Evolutionary conservation across 2,797 vertebrate species (phyloP), one percentile per base, ranked within the genome.

Genomic region (Crocodylus rhombifer): DNA sequence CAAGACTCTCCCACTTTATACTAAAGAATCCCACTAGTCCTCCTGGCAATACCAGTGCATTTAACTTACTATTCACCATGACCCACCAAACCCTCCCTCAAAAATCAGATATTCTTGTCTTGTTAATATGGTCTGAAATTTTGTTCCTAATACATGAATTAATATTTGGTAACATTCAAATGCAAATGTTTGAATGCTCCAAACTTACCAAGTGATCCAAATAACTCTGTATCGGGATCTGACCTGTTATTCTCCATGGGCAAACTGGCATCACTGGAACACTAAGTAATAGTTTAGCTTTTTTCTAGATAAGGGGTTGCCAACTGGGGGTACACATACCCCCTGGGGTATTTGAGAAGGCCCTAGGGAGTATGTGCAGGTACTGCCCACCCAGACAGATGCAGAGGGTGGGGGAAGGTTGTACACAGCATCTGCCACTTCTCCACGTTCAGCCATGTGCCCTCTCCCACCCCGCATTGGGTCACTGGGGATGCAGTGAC

Each of bases 81-180:
- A 88, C 62, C 56, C 17, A 2, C 12, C 33, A 82, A 88, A 26
- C 2, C 58, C 42, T 51, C 4, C 33, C 67, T 67, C 33, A 20
- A 55, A 55, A 60, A 16, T 73, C 30, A 76, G 23, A 71, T 2
- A 60, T 7, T 61, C 56, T 25, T 0, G 0, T 62, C 67, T 33
- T 64, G 56, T 80, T 56, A 4, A 17, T 0, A 4, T 14, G 25
- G 6, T 42, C 4, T 4, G 42, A 33, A 71, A 60, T 42, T 60
- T 74, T 73, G 15, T 30, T 56, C 74, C 60, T 58, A 42, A 89
- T 60, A 51, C n/a, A 28, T 26, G 58, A 28, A 1, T n/a, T 42
- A 28, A 36, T 6, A 81, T 63, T 84, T 56, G 77, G 36, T 13
- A 28, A 67, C 11, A 67, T 67, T 65, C 18, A 67, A 67, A 67